Evolutionary conservation across 2,888 invertebrate species (phyloP).

Genomic region (Hetaerina titia): DNA sequence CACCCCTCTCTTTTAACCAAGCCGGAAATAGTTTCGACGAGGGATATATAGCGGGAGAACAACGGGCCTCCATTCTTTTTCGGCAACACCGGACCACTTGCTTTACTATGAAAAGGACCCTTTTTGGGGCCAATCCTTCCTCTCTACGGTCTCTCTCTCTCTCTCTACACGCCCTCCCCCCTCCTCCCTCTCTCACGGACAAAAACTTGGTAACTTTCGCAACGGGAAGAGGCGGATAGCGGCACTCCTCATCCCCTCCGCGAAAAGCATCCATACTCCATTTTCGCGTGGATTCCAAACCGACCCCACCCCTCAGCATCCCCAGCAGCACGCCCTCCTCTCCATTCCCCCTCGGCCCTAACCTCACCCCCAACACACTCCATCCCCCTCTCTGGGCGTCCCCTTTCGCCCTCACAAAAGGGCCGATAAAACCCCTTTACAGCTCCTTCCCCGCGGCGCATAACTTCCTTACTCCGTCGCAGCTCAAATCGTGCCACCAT

Average conservation of each 20-base stretch:
- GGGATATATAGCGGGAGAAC: not conserved
- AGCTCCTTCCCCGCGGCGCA: not conserved
- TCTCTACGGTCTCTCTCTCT: not conserved
- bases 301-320: not conserved
- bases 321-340: not conserved
- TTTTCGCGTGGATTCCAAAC: slow-evolving; percentile 32
- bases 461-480: slow-evolving; percentile 35
- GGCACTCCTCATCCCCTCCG: not conserved
- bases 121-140: not conserved
- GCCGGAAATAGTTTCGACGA: slow-evolving; percentile 8
- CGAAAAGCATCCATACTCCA: slow-evolving; percentile 17
- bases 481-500: slow-evolving; percentile 31
- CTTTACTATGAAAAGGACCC: not conserved
- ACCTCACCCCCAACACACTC: not conserved
- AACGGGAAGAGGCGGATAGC: not conserved
- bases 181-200: not conserved
- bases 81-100: slow-evolving; percentile 19
- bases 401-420: not conserved
- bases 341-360: not conserved
- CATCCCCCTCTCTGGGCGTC: not conserved
- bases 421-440: slow-evolving; percentile 39
- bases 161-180: not conserved
- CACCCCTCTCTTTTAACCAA: slow-evolving; percentile 13
- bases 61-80: slow-evolving; percentile 26
- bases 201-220: not conserved